Evolutionary conservation across 2,797 vertebrate species (phyloP).

Genomic region (Oophaga sylvatica): DNA sequence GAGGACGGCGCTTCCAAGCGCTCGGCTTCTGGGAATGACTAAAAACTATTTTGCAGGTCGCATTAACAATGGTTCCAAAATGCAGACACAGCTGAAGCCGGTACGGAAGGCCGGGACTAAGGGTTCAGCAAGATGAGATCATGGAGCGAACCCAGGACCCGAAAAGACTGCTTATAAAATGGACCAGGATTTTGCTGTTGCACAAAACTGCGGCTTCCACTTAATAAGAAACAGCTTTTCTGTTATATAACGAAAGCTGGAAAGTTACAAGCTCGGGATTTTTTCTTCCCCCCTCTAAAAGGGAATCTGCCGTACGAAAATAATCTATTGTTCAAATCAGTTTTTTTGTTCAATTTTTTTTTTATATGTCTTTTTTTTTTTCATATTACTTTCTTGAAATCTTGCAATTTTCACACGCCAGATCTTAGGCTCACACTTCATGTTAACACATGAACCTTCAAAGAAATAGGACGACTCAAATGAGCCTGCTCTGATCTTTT

Average conservation of each 20-base stretch:
- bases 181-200: neutral
- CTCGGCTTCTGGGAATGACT: constrained; percentile 37
- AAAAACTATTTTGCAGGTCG: constrained; percentile 23
- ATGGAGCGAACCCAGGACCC: neutral
- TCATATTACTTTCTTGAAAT: too few relatives aligned
- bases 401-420: too few relatives aligned
- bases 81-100: neutral
- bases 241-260: neutral
- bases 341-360: too few relatives aligned
- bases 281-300: neutral
- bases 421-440: too few relatives aligned
- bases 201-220: neutral
- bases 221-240: constrained; percentile 35
- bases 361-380: too few relatives aligned
- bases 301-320: too few relatives aligned
- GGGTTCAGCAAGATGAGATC: constrained; percentile 1
- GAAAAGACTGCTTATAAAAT: neutral
- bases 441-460: too few relatives aligned
- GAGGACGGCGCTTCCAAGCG: neutral
- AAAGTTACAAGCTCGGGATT: neutral
- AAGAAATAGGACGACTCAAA: too few relatives aligned
- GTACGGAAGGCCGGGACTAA: constrained; percentile 3
- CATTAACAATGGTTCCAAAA: constrained; percentile 6
- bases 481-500: too few relatives aligned
- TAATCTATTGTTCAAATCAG: too few relatives aligned